Evolutionary conservation across 2,113 vertebrate genomes (phyloP).

Genomic region (Thamnophis sirtalis): DNA sequence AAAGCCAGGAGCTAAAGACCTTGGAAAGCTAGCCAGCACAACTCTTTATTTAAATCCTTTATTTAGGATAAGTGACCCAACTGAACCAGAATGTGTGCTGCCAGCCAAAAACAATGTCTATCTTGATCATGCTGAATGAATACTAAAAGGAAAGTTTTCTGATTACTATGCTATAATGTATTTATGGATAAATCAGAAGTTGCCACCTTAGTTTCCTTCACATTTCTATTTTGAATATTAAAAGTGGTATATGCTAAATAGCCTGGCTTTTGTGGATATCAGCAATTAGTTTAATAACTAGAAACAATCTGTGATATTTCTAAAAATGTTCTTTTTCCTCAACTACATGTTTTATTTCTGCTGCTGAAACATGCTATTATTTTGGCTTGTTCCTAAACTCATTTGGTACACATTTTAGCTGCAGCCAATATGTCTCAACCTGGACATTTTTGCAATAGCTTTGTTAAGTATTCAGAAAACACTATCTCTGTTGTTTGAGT

Average conservation of each 20-base stretch:
- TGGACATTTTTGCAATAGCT: not conserved
- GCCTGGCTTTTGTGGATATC: not conserved
- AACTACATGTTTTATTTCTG: not conserved
- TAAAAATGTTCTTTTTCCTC: not conserved
- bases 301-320: not conserved
- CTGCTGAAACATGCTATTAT: not conserved
- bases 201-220: not conserved
- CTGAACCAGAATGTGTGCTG: not conserved
- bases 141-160: not conserved
- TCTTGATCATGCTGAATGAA: not conserved
- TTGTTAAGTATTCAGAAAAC: not conserved
- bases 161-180: not conserved
- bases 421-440: not conserved
- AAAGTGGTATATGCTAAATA: not conserved
- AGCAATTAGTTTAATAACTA: not conserved
- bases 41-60: not conserved
- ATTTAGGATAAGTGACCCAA: not conserved
- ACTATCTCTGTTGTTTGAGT: not conserved
- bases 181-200: not conserved
- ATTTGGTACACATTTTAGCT: not conserved
- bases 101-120: slow-evolving; percentile 3
- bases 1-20: slow-evolving; percentile 1
- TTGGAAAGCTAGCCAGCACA: not conserved
- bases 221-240: not conserved
- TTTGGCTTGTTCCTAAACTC: not conserved